These are phyloP conservation scores for Podabrus alpinus DNA, from an alignment of 2,888 invertebrate species.

Conservation along the genomic window DNA sequence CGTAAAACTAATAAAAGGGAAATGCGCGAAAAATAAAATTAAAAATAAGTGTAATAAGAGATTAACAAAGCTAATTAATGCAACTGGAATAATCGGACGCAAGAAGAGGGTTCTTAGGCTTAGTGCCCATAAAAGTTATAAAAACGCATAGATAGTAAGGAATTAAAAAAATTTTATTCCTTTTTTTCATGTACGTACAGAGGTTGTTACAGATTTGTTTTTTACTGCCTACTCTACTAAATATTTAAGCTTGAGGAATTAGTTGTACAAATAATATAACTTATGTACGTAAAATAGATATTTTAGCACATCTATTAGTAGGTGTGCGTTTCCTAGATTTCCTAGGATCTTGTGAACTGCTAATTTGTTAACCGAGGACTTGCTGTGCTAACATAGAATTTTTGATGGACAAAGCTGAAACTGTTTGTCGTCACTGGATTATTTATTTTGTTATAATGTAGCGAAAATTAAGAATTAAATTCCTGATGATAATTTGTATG, in stretches of 20 bases:
- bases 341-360: no score
- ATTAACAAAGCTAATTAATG: background rate
- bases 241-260: background rate
- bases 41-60: background rate
- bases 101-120: background rate
- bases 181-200: background rate
- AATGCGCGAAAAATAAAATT: background rate
- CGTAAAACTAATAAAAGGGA: background rate
- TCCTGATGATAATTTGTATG: no score
- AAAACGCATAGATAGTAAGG: background rate
- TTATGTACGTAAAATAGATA: no score
- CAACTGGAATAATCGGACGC: background rate
- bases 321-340: no score
- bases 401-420: no score
- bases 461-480: no score
- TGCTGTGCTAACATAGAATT: no score
- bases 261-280: no score
- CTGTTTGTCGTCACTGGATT: no score
- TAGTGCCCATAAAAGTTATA: background rate
- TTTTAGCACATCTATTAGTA: no score
- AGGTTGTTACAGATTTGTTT: background rate
- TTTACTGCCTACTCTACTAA: background rate
- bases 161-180: background rate
- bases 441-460: no score
- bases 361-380: no score